phyloP scores from a whole-genome alignment of 2,888 invertebrate species.

The Euzophera pinguis region DNA sequence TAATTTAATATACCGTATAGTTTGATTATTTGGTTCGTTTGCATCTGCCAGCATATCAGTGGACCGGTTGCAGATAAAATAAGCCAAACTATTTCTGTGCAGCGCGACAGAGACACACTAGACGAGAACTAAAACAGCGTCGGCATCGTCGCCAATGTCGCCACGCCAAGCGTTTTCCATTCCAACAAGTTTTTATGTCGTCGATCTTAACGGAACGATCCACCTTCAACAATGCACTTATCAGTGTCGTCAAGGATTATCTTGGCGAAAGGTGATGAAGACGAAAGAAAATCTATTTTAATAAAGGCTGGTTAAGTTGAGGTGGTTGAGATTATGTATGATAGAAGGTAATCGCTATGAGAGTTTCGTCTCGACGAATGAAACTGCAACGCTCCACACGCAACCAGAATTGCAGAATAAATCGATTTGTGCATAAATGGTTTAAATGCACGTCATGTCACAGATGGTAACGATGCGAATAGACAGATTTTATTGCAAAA shows the following conservation, averaged over 20 bases:
- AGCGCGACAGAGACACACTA: slow-evolving; percentile 35
- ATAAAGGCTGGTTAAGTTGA: too few species aligned
- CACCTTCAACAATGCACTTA: slow-evolving; percentile 18
- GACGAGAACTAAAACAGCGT: slow-evolving; percentile 42
- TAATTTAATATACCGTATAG: too few species aligned
- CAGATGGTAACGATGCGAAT: too few species aligned
- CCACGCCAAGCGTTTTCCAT: slow-evolving; percentile 31
- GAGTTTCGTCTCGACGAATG: too few species aligned
- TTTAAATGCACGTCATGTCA: too few species aligned
- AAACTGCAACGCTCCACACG: neutral
- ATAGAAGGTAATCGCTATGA: too few species aligned
- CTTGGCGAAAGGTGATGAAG: neutral
- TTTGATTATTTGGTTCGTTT: neutral
- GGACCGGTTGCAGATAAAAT: slow-evolving; percentile 25
- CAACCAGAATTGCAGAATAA: neutral
- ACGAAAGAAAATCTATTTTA: neutral
- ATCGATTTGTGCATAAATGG: slow-evolving; percentile 2
- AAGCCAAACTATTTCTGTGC: slow-evolving; percentile 40
- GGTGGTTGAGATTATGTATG: too few species aligned
- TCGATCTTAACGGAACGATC: slow-evolving; percentile 19
- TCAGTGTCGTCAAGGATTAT: slow-evolving; percentile 1
- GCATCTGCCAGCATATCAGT: slow-evolving; percentile 18
- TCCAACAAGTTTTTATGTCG: slow-evolving; percentile 34
- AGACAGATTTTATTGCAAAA: too few species aligned
- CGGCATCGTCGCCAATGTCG: slow-evolving; percentile 18